These are phyloP conservation scores for Balearica regulorum DNA, from an alignment of 2,797 vertebrate genomes.

Conservation along the genomic window DNA sequence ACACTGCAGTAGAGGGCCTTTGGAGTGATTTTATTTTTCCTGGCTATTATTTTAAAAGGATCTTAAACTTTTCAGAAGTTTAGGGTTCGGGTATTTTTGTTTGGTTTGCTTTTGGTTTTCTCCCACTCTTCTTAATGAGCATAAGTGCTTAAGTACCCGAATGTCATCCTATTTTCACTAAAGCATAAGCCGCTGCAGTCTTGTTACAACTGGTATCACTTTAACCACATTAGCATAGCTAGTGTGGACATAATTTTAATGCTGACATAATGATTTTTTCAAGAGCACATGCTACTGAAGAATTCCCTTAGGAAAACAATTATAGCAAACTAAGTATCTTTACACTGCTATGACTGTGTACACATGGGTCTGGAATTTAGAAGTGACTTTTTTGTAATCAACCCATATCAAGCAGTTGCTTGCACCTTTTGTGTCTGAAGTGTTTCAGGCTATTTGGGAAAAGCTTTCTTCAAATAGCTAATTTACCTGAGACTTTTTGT, in stretches of 20 bases:
- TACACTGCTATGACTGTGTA: background rate
- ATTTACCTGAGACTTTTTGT: background rate
- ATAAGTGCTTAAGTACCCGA: background rate
- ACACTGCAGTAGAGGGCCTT: background rate
- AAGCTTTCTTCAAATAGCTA: background rate
- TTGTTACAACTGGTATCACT: background rate
- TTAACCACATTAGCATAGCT: background rate
- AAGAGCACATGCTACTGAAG: background rate
- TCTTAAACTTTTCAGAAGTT: background rate
- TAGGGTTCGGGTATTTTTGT: background rate
- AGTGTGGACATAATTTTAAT: background rate
- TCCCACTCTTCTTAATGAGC: background rate
- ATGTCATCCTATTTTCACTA: background rate
- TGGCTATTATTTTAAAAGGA: background rate
- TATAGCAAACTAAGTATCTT: background rate
- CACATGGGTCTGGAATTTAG: background rate
- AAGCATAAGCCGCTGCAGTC: background rate
- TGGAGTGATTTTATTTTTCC: background rate
- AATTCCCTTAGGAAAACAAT: background rate
- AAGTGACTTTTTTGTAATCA: background rate
- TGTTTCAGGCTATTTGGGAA: background rate
- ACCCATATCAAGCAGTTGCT: background rate
- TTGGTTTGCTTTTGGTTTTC: rapidly evolving
- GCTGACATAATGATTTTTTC: background rate
- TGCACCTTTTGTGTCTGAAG: background rate